These are phyloP conservation scores for Campylomormyrus tamandua DNA, from an alignment of 2,113 vertebrate genomes.

Conservation along the genomic window DNA sequence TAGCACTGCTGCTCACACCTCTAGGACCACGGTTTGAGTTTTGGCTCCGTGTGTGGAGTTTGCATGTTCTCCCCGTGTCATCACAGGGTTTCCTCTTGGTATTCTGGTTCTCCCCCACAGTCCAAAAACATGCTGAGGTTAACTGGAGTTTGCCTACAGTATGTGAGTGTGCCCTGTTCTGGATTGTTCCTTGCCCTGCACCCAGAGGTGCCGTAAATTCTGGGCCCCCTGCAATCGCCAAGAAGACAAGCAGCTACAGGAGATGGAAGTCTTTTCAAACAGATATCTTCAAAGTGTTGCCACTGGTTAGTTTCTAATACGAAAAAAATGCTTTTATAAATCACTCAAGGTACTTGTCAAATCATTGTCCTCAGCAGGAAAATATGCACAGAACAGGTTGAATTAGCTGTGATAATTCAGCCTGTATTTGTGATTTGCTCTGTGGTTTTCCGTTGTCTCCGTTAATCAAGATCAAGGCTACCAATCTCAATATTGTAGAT, in stretches of 20 bases:
- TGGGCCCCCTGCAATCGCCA: background rate
- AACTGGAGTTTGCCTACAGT: background rate
- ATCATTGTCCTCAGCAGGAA: background rate
- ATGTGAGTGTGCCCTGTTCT: background rate
- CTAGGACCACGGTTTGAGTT: background rate
- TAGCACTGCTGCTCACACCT: background rate
- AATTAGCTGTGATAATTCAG: background rate
- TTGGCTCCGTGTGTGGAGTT: background rate
- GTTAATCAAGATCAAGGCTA: background rate
- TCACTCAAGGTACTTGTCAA: background rate
- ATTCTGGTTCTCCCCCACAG: background rate
- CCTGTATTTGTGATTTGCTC: background rate
- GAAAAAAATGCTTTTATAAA: background rate
- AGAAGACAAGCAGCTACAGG: background rate
- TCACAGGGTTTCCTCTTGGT: background rate
- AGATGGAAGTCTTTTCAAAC: background rate
- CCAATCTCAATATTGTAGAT: background rate
- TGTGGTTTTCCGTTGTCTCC: too few species aligned
- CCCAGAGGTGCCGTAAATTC: background rate
- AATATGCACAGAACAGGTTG: background rate
- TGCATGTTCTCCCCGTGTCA: background rate
- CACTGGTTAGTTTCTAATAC: background rate
- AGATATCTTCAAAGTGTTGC: background rate
- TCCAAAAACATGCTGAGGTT: background rate
- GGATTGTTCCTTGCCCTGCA: background rate